Conservation (phyloP, 2,888 invertebrate species). For the Digitonthophagus gazella region DNA sequence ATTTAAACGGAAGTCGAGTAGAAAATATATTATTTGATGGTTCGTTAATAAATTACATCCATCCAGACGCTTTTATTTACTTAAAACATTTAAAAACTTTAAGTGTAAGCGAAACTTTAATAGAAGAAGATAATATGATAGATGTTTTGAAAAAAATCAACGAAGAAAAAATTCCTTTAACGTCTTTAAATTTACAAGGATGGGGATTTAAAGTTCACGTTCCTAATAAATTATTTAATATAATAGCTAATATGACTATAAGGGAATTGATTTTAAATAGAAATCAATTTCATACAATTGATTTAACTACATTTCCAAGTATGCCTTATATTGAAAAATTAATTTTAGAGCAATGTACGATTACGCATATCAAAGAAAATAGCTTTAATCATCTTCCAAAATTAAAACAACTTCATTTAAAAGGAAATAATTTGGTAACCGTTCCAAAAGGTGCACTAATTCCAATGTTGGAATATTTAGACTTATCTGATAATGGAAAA, state of each 20-base stretch:
- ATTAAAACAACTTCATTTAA: slow-evolving; percentile 54
- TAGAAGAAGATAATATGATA: slow-evolving; percentile 52
- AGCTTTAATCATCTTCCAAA: slow-evolving; percentile 57
- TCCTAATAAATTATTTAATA: slow-evolving; percentile 52
- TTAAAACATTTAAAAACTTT: slow-evolving; percentile 53
- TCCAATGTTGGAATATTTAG: slow-evolving; percentile 53
- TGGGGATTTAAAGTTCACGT: slow-evolving; percentile 57
- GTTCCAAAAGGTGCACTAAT: slow-evolving; percentile 55
- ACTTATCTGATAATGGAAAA: slow-evolving; percentile 56
- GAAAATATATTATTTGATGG: slow-evolving; percentile 54
- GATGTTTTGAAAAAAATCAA: slow-evolving; percentile 50
- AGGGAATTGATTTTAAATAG: slow-evolving; percentile 53
- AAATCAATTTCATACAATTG: slow-evolving; percentile 59
- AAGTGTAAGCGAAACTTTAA: slow-evolving; percentile 56
- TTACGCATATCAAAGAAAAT: slow-evolving; percentile 52
- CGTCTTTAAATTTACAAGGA: slow-evolving; percentile 54
- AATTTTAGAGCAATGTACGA: slow-evolving; percentile 57
- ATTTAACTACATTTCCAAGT: slow-evolving; percentile 54
- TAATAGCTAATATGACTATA: slow-evolving; percentile 55
- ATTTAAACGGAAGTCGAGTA: slow-evolving; percentile 53
- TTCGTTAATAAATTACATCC: slow-evolving; percentile 57
- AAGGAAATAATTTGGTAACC: slow-evolving; percentile 56
- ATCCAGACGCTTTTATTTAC: slow-evolving; percentile 54
- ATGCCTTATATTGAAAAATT: slow-evolving; percentile 58
- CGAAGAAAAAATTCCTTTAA: slow-evolving; percentile 49